Percentiles rank a stretch among this genome's conserved stretches.
Evolutionary conservation across 2,113 vertebrate genomes (phyloP).

Genomic region (Ailuropoda melanoleuca): DNA sequence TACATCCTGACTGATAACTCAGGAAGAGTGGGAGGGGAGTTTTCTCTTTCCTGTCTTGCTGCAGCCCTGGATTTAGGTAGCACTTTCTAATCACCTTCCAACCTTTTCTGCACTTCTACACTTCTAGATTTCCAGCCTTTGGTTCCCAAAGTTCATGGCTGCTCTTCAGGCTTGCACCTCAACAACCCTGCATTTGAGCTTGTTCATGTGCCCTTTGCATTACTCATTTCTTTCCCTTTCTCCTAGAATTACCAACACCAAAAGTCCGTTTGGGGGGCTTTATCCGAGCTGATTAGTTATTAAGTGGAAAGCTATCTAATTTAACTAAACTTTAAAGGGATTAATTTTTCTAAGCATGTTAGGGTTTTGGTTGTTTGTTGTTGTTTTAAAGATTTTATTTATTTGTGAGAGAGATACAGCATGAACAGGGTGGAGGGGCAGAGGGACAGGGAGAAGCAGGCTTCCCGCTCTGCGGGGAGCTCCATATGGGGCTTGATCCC

Average conservation of each 20-base stretch:
- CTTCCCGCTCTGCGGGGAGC: too few species aligned
- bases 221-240: neutral
- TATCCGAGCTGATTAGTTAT: neutral
- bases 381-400: neutral
- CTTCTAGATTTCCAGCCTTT: neutral
- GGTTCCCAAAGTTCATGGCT: neutral
- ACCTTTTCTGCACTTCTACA: neutral
- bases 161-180: neutral
- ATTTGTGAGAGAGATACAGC: too few species aligned
- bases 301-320: neutral
- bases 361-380: neutral
- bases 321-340: neutral
- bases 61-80: neutral
- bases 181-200: neutral
- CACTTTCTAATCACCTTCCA: neutral
- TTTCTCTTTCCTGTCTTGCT: neutral
- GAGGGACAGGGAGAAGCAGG: too few species aligned
- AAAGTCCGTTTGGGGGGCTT: neutral
- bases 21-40: neutral
- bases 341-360: constrained; percentile 23
- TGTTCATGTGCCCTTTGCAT: neutral
- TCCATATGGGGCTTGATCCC: neutral
- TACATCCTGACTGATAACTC: neutral
- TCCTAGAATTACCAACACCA: neutral
- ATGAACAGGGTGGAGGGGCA: too few species aligned